Conservation (phyloP, 2,888 invertebrate genomes). For the Achlya flavicornis region DNA sequence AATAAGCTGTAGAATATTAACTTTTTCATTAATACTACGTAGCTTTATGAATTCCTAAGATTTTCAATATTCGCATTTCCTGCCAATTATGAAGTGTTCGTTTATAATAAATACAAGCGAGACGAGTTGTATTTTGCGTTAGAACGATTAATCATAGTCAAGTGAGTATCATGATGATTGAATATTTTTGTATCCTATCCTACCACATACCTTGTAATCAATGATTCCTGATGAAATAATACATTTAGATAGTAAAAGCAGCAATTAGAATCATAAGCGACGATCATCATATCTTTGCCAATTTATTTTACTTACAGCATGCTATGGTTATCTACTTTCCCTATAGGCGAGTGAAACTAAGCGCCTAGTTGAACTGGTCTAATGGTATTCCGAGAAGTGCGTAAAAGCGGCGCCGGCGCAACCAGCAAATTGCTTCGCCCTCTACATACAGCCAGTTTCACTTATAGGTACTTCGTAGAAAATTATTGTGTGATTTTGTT, state of each 20-base stretch:
- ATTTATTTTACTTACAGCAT: neutral
- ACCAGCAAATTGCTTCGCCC: constrained; percentile 27
- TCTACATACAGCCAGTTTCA: constrained; percentile 22
- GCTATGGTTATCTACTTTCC: constrained; percentile 2
- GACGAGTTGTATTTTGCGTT: neutral
- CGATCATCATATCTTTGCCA: neutral
- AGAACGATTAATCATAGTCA: too few relatives aligned
- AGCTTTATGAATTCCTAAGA: neutral
- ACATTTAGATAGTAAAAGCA: too few relatives aligned
- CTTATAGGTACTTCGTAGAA: constrained; percentile 17
- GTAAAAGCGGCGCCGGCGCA: constrained; percentile 29
- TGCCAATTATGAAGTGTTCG: neutral
- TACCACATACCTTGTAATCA: too few relatives aligned
- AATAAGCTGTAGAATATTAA: constrained; percentile 7
- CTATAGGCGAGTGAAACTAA: constrained; percentile 5
- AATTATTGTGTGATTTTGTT: neutral
- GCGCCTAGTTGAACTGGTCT: constrained; percentile 17
- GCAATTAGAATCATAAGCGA: too few relatives aligned
- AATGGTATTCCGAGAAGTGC: constrained; percentile 25
- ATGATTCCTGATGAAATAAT: too few relatives aligned
- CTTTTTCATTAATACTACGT: neutral
- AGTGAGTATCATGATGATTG: too few relatives aligned
- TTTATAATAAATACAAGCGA: neutral
- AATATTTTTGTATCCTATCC: too few relatives aligned
- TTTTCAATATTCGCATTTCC: neutral